phyloP scores from a whole-genome alignment of 1,140 invertebrate species.

The Neodiprion pinetum region DNA sequence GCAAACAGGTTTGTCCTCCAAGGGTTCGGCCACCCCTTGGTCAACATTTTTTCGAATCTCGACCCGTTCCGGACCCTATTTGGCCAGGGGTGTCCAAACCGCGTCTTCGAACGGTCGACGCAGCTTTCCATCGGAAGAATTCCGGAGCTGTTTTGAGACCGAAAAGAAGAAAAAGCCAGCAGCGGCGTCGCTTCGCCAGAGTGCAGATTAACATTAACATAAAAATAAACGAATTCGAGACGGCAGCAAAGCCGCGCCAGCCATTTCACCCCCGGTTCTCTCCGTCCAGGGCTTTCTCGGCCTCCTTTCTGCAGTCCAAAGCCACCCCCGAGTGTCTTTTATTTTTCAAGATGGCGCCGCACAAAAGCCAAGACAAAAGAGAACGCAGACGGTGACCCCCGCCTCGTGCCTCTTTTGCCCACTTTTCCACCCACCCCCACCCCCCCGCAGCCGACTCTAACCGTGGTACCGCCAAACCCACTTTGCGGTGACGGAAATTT shows the following conservation, averaged over 20 bases:
- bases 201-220: slow-evolving; percentile 7
- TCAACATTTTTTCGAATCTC: slow-evolving; percentile 1
- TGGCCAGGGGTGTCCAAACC: not conserved
- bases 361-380: slow-evolving; percentile 1
- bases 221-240: slow-evolving; percentile 19
- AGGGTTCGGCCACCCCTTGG: not conserved
- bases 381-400: slow-evolving; percentile 6
- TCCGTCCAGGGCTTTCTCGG: not conserved
- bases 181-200: too few species aligned
- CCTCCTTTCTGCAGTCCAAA: not conserved
- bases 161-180: too few species aligned
- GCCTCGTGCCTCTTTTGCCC: not conserved
- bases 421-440: not conserved
- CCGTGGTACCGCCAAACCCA: not conserved
- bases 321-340: not conserved
- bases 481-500: slow-evolving; percentile 7
- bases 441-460: not conserved
- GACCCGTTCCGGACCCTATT: not conserved
- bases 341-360: not conserved
- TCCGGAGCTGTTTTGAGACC: too few species aligned
- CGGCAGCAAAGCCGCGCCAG: not conserved
- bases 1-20: slow-evolving; percentile 4
- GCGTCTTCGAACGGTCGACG: too few species aligned
- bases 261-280: slow-evolving; percentile 6
- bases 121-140: too few species aligned